Evolutionary conservation across 1,140 invertebrate genomes (phyloP), one percentile per base, ranked within the genome.

Genomic region (Drosophila mojavensis): DNA sequence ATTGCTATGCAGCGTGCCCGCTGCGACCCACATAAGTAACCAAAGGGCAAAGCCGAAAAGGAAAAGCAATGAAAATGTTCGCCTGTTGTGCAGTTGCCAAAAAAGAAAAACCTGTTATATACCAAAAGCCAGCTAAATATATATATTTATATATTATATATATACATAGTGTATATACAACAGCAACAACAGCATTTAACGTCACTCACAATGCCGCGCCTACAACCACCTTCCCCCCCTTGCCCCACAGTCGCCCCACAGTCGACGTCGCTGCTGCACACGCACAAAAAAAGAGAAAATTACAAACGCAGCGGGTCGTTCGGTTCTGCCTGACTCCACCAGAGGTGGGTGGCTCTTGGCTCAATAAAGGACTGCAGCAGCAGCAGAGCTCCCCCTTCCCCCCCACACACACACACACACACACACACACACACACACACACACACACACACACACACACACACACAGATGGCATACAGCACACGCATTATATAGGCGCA

Each of bases 231-330:
- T 10, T 10, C 6, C 17, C 11, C 6, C 4, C 13, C 5, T 10
- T 26, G 4, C 28, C 28, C 28, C 28, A 30, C 20, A 4, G 5
- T 5, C n/a, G n/a, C 13, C 15, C 39, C 28, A 26, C 41, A 20
- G 13, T 20, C 24, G 11, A 10, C 13, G 6, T 15, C 28, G 24
- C 48, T 63, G 76, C 77, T 88, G 84, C 84, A 88, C 83, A 88
- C 84, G 84, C 84, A 88, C 84, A 88, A 89, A 73, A 89, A 88
- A 78, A 77, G 80, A 84, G 89, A 36, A 36, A 88, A 88, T 89
- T 89, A 88, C 84, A 88, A 88, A 88, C 84, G 84, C 83, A 88
- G 83, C 83, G 62, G 83, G 83, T 85, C 82, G 75, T 28, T 51
- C n/a, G 61, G 45, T 54, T 33, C 63, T 33, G 63, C 62, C 64